phyloP scores from a whole-genome alignment of 2,888 invertebrate genomes.

The Cantharis rustica region DNA sequence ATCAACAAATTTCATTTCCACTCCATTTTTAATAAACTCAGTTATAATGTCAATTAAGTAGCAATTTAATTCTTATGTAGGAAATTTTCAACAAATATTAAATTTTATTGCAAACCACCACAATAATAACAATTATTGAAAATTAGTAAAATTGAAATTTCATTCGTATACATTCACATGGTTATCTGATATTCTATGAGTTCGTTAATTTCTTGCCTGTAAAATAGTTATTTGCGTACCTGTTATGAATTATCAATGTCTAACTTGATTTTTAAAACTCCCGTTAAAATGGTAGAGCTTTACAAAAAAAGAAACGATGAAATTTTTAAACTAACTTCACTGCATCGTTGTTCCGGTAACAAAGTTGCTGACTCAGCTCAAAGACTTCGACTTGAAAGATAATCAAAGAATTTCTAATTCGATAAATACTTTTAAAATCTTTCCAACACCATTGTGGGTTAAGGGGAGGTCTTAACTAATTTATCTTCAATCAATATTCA shows the following conservation, averaged over 20 bases:
- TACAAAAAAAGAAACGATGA: not conserved
- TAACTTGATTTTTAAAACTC: not conserved
- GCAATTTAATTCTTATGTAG: not conserved
- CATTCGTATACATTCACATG: no score
- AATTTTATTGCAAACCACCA: not conserved
- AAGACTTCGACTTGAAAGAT: not conserved
- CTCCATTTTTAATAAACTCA: no score
- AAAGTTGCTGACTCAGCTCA: not conserved
- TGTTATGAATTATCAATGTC: not conserved
- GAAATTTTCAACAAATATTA: not conserved
- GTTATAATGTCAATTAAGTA: not conserved
- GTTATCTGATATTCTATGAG: not conserved
- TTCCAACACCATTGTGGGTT: not conserved
- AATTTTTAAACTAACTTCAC: not conserved
- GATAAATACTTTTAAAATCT: not conserved
- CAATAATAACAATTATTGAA: not conserved
- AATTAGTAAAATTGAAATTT: not conserved
- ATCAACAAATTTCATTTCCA: not conserved
- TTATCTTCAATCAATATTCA: no score
- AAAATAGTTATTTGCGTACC: not conserved
- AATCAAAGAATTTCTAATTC: not conserved
- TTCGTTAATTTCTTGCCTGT: not conserved
- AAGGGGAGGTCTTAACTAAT: not conserved
- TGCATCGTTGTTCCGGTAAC: not conserved
- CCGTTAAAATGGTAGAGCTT: not conserved